Conservation (phyloP, 2,113 vertebrate genomes). For the Ornithorhynchus anatinus region DNA sequence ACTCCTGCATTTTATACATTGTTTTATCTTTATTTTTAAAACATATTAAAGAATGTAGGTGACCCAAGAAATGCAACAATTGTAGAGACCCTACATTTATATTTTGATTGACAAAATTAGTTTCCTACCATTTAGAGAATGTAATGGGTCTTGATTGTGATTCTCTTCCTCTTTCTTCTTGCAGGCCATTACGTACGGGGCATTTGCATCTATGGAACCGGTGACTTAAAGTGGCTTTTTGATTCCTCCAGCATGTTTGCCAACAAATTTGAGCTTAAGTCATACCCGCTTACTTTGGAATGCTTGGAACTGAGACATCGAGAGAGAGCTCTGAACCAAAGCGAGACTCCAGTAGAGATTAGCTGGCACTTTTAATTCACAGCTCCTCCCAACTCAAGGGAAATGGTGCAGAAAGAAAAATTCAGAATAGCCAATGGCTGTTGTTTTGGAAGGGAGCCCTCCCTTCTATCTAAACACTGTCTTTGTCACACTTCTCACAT, state of each 20-base stretch:
- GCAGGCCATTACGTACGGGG: slow-evolving; percentile 71
- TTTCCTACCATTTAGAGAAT: too few relatives aligned
- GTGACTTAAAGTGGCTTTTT: slow-evolving; percentile 73
- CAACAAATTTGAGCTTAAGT: slow-evolving; percentile 76
- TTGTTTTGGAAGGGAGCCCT: not conserved
- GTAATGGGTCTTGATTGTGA: not conserved
- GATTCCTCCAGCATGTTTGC: slow-evolving; percentile 69
- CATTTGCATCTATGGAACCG: slow-evolving; percentile 76
- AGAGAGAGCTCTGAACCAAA: slow-evolving; percentile 71
- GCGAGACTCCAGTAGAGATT: slow-evolving; percentile 59
- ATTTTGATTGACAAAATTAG: too few relatives aligned
- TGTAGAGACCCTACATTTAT: too few relatives aligned
- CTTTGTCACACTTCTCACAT: not conserved
- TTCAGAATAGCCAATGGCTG: not conserved
- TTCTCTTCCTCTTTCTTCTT: not conserved
- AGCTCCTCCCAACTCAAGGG: not conserved
- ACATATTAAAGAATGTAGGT: too few relatives aligned
- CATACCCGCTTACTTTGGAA: slow-evolving; percentile 72
- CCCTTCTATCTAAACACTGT: not conserved
- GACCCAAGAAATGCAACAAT: too few relatives aligned
- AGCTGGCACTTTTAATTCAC: slow-evolving; percentile 71
- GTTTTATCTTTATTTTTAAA: too few relatives aligned
- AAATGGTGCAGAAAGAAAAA: not conserved
- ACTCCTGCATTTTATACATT: too few relatives aligned
- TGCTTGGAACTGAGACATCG: slow-evolving; percentile 74